Percentiles rank a stretch among this genome's conserved stretches.
Conservation (phyloP, 2,113 vertebrate genomes). For the Cyanoliseus patagonus region DNA sequence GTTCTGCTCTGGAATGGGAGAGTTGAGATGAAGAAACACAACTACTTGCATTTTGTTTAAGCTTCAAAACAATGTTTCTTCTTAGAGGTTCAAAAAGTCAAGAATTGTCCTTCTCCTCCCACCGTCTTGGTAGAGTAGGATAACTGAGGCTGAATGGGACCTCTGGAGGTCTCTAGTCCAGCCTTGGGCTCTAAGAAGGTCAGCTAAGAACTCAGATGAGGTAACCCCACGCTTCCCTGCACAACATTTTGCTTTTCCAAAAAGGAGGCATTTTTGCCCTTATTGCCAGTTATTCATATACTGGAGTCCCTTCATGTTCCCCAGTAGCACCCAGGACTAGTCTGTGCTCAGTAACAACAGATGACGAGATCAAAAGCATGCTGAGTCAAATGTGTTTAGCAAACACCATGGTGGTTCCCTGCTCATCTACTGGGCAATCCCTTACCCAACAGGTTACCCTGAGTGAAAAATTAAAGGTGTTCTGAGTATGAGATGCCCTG, state of each 20-base stretch:
- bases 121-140: not conserved
- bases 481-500: not conserved
- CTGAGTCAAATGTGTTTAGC: not conserved
- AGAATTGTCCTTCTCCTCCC: not conserved
- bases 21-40: not conserved
- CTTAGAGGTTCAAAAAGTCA: not conserved
- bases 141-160: not conserved
- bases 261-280: not conserved
- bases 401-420: not conserved
- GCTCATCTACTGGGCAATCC: not conserved
- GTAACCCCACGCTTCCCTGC: not conserved
- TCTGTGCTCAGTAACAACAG: not conserved
- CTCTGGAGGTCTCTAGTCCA: not conserved
- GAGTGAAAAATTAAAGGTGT: not conserved
- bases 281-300: not conserved
- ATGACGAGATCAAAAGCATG: not conserved
- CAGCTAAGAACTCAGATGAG: not conserved
- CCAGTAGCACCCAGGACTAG: not conserved
- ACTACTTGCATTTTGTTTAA: not conserved
- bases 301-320: rapidly evolving
- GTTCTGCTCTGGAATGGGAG: not conserved
- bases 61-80: not conserved
- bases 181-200: not conserved
- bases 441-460: not conserved
- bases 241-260: not conserved